phyloP scores from a whole-genome alignment of 1,140 invertebrate species.

The Acromyrmex echinatior region DNA sequence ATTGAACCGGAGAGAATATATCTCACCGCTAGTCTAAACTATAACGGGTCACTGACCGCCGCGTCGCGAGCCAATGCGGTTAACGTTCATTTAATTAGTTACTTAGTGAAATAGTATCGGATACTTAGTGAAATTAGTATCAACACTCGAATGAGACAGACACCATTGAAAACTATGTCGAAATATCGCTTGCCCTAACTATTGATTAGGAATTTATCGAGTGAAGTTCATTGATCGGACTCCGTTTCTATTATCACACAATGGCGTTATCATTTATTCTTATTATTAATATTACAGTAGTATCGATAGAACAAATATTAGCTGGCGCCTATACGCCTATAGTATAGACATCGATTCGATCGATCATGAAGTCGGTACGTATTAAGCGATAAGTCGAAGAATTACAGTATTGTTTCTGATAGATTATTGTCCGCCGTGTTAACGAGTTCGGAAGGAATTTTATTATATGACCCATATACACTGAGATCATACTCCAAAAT shows the following conservation, averaged over 20 bases:
- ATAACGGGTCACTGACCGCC: constrained; percentile 58
- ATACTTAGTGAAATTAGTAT: constrained; percentile 71
- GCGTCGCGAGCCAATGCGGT: constrained; percentile 49
- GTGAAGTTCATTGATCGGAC: neutral
- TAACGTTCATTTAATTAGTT: constrained; percentile 72
- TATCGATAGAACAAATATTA: constrained; percentile 1
- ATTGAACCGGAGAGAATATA: constrained; percentile 49
- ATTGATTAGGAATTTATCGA: constrained; percentile 17
- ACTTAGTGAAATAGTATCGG: constrained; percentile 70
- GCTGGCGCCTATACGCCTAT: no score
- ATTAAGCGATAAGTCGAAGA: neutral
- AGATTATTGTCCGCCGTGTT: neutral
- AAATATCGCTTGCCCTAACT: constrained; percentile 7
- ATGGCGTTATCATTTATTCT: constrained; percentile 1
- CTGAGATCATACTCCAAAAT: constrained; percentile 40
- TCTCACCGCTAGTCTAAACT: constrained; percentile 51
- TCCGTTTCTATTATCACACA: neutral
- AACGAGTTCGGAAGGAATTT: neutral
- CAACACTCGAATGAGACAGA: constrained; percentile 17
- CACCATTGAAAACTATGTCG: neutral
- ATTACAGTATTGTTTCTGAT: neutral
- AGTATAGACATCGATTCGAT: neutral
- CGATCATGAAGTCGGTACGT: neutral
- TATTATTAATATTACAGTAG: constrained; percentile 16
- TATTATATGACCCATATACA: neutral